These are phyloP conservation scores for Hydriomena furcata DNA, from an alignment of 2,888 invertebrate species.

Conservation along the genomic window DNA sequence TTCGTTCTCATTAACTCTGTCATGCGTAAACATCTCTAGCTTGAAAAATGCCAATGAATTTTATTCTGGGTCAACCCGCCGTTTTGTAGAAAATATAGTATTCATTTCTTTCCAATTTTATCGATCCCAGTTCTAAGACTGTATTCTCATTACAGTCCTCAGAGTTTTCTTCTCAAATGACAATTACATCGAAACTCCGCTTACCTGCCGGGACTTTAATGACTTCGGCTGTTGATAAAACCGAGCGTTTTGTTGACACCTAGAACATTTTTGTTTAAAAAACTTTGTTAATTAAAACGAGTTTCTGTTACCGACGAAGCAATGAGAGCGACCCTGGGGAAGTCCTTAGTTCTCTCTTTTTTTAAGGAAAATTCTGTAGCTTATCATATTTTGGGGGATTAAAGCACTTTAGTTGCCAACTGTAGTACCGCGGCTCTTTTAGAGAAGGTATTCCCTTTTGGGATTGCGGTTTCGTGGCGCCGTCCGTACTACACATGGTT, in stretches of 20 bases:
- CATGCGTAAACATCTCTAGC: slow-evolving; percentile 11
- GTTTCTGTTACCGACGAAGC: slow-evolving; percentile 52
- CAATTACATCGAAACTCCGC: slow-evolving; percentile 27
- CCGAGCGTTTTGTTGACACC: slow-evolving; percentile 41
- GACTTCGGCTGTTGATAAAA: slow-evolving; percentile 36
- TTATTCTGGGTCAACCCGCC: slow-evolving; percentile 5
- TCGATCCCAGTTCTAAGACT: slow-evolving; percentile 16
- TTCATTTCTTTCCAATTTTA: slow-evolving; percentile 2
- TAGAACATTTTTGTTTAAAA: slow-evolving; percentile 50
- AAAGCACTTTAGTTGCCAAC: slow-evolving; percentile 5
- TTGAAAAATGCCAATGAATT: slow-evolving; percentile 8
- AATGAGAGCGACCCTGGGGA: slow-evolving; percentile 39
- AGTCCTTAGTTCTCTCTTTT: slow-evolving; percentile 5
- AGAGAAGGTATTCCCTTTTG: slow-evolving; percentile 41
- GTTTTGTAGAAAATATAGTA: slow-evolving; percentile 3
- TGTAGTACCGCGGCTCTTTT: slow-evolving; percentile 21
- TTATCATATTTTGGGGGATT: slow-evolving; percentile 8
- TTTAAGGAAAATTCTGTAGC: slow-evolving; percentile 19
- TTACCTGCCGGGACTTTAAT: slow-evolving; percentile 30
- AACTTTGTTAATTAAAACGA: slow-evolving; percentile 66
- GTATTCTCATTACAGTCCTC: neutral
- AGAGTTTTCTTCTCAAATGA: slow-evolving; percentile 23
- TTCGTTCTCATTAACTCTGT: slow-evolving; percentile 3
- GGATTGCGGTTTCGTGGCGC: slow-evolving; percentile 43
- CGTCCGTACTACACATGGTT: slow-evolving; percentile 20